Percentiles rank a stretch among this genome's conserved stretches.
Conservation (phyloP, 1,140 invertebrate genomes). For the Ptiloglossa arizonensis region DNA sequence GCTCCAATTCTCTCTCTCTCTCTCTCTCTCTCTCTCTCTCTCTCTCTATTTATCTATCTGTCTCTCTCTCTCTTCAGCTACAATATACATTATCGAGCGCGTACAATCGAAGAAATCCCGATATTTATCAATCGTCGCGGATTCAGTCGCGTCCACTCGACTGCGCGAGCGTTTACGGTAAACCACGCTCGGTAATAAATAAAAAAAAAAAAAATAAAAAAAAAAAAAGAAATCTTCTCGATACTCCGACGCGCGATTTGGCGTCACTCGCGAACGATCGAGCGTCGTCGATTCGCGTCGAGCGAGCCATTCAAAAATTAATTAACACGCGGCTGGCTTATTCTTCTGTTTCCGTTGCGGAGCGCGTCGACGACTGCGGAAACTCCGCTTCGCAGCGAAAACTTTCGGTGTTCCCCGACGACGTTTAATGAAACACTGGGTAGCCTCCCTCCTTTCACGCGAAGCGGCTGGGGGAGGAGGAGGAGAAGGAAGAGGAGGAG, state of each 20-base stretch:
- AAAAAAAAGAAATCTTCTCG: background rate
- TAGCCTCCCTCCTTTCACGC: no score
- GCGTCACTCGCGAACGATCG: background rate
- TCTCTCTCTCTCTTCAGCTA: no score
- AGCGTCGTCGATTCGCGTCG: background rate
- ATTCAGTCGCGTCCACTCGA: no score
- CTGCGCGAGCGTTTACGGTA: no score
- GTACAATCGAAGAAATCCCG: background rate
- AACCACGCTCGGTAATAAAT: no score
- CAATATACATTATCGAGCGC: background rate
- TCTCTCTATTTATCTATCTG: no score
- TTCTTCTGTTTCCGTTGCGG: background rate
- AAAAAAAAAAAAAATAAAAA: no score
- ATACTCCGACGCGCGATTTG: background rate
- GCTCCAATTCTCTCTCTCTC: no score
- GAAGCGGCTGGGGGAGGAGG: no score
- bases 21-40: no score
- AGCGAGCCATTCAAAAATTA: background rate
- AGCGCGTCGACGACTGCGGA: background rate
- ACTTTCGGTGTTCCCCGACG: background rate
- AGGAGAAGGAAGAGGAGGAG: no score
- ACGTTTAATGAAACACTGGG: slow-evolving; percentile 13
- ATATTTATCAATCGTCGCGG: background rate
- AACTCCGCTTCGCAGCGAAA: background rate
- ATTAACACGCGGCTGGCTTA: background rate